These are phyloP conservation scores for Polypterus bichir DNA, from an alignment of 2,113 vertebrate species.

Conservation along the genomic window DNA sequence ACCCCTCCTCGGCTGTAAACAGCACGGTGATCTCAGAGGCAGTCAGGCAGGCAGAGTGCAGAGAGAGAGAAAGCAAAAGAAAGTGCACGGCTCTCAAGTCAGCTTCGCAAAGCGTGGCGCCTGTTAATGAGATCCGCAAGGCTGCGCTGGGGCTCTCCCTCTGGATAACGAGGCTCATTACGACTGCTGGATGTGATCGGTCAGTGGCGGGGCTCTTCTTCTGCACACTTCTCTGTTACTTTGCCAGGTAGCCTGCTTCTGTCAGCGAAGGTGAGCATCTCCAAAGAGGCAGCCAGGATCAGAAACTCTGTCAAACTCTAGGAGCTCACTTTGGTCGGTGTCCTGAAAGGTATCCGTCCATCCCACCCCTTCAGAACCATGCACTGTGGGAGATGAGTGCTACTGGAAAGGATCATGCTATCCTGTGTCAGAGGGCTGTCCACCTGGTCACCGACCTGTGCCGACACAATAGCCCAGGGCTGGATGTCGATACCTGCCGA, in stretches of 20 bases:
- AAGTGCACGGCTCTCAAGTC: background rate
- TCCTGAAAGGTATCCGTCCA: background rate
- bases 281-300: slow-evolving; percentile 14
- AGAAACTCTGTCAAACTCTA: background rate
- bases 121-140: background rate
- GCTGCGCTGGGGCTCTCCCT: background rate
- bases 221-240: background rate
- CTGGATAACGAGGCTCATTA: slow-evolving; percentile 9
- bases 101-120: background rate
- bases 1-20: slow-evolving; percentile 37
- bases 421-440: slow-evolving; percentile 39
- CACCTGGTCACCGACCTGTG: slow-evolving; percentile 42
- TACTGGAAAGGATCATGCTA: slow-evolving; percentile 26
- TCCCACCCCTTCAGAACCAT: slow-evolving; percentile 25
- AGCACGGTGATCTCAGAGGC: slow-evolving; percentile 30
- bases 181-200: background rate
- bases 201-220: background rate
- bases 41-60: slow-evolving; percentile 20
- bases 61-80: background rate
- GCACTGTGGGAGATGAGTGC: slow-evolving; percentile 40
- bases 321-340: background rate
- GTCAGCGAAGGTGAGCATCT: background rate
- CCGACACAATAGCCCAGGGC: slow-evolving; percentile 31
- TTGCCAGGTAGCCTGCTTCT: background rate
- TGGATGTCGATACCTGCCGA: slow-evolving; percentile 44